Conservation (phyloP, 2,797 vertebrate species). For the Pantherophis vulpinus region DNA sequence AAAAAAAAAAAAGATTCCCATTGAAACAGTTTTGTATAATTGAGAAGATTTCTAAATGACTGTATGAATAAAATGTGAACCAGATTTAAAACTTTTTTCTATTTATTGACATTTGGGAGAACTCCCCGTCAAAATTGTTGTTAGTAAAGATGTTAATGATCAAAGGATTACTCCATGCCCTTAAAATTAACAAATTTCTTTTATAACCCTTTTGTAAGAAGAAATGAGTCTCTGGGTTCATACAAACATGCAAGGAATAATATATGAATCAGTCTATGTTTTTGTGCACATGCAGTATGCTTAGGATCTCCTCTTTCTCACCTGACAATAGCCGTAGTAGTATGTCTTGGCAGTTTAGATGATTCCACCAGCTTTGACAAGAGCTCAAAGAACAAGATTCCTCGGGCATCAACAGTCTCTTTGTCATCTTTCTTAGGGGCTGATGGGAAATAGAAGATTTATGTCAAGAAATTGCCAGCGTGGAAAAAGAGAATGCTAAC, state of each 20-base stretch:
- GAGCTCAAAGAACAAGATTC: slow-evolving; percentile 59
- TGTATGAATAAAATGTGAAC: background rate
- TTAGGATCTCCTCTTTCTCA: slow-evolving; percentile 27
- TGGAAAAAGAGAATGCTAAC: background rate
- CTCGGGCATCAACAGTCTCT: slow-evolving; percentile 31
- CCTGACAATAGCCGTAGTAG: slow-evolving; percentile 54
- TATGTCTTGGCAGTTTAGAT: slow-evolving; percentile 40
- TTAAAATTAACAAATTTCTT: fast-evolving
- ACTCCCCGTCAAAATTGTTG: background rate
- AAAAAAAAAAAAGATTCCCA: background rate
- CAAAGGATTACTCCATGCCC: background rate
- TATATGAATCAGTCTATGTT: background rate
- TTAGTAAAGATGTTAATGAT: background rate
- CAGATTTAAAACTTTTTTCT: background rate
- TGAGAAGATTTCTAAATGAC: background rate
- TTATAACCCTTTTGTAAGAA: background rate
- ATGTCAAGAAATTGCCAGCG: background rate
- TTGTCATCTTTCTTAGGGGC: slow-evolving; percentile 42
- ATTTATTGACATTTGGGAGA: background rate
- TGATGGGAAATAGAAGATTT: slow-evolving; percentile 29
- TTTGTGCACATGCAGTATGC: background rate
- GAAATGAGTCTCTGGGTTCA: too few relatives aligned
- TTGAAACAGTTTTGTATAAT: background rate
- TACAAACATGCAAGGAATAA: background rate
- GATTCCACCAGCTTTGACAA: slow-evolving; percentile 62